Base-by-base conservation (phyloP, 1,140 invertebrate genomes). In the Sarcophaga peregrina region DNA sequence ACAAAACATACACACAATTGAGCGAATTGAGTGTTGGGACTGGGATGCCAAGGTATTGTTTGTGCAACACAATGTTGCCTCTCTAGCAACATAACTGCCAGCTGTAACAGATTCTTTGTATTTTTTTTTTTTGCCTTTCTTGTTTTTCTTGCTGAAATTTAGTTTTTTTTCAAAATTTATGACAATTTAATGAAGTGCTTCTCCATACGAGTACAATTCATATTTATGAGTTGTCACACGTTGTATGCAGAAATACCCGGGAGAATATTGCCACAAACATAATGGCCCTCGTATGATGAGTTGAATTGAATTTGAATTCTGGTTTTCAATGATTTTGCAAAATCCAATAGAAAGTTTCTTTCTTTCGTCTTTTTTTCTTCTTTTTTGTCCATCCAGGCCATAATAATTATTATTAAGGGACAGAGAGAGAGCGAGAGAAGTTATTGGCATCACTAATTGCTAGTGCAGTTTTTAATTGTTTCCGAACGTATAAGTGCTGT, bases 141-240 rank as follows among this genome's bases (percentile, higher is more conserved):
- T n/a, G n/a, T n/a, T 37, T 37, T 37, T 4, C 25, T 37, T 4
- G 25, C 25, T 37, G 25, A 78, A 78, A 78, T 78, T n/a, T n/a
- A n/a, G n/a, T n/a, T n/a, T 47, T 78, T 78, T 37, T 78, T 52
- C 75, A 78, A 78, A 46, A 78, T 78, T 78, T 78, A 78, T 78
- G 75, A 78, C 75, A 78, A 78, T 78, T 78, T 78, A 78, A 78
- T 78, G 75, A 78, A 78, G 75, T 52, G 13, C 54, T n/a, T 58
- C 13, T 4, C 25, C n/a, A n/a, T n/a, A n/a, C n/a, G n/a, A n/a
- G 4, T 37, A 37, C 25, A 37, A 37, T 37, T 37, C 25, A 37
- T 37, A 37, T 37, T 37, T 37, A 37, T n/a, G n/a, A n/a, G 1
- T 76, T 47, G 20, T 37, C 73, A 74, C 13, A 52, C 62, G 7